Evolutionary conservation across 1,140 invertebrate genomes (phyloP), one percentile per base, ranked within the genome.

Genomic region (Euschistus heros): DNA sequence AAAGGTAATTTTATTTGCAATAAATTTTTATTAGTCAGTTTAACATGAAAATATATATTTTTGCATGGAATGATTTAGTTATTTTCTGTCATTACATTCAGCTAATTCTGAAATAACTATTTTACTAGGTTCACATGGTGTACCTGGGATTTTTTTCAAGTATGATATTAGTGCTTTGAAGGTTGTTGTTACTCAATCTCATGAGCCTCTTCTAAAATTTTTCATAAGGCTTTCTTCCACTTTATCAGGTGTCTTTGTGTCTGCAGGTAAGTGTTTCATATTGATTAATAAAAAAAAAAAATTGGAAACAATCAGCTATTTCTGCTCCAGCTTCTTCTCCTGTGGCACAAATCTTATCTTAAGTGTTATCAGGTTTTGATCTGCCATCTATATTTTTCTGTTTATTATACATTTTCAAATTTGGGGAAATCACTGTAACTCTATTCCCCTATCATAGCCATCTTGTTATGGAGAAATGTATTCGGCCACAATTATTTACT

Each of bases 121-220:
- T 67, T 74, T 79, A 33, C 80, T 86, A 76, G 92, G 91, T 20
- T 93, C 90, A 30, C 92, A 95, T 77, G 94, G 92, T 6, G 85
- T 92, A 20, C 89, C 93, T 10, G 94, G 94, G 33, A 91, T 97
- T 71, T 97, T 92, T 75, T 90, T 97, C 69, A 96, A 96, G 75
- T 97, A 97, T 77, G 92, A 96, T 71, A 86, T 91, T 76, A 90
- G 89, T 67, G 87, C 91, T 6, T 75, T 97, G 27, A 92, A 92
- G 79, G 86, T 97, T 24, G 59, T 42, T 20, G 59, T 57, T 3
- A 24, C 54, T 60, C 88, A 94, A 76, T 86, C 92, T 73, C 81
- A 86, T 67, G 89, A 89, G 72, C 83, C 88, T 66, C 72, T 91
- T 46, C 77, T 86, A 67, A 84, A 88, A 74, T 94, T 97, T 77